phyloP scores from a whole-genome alignment of 2,888 invertebrate species.

The Pollenia amentaria region DNA sequence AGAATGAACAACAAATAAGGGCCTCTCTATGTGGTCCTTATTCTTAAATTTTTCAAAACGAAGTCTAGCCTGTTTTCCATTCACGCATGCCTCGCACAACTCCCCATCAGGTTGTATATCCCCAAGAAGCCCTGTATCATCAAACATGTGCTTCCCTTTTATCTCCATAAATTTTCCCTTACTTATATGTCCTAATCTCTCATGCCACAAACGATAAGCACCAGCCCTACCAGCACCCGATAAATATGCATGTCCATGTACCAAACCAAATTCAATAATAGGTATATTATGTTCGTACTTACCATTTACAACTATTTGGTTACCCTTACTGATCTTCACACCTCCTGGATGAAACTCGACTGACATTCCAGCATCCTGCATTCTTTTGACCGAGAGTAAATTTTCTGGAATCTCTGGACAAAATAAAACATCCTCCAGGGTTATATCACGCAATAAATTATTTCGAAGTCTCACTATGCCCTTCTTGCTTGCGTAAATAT shows the following conservation, averaged over 20 bases:
- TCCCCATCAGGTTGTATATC: conserved; percentile 64
- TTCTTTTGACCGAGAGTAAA: conserved; percentile 67
- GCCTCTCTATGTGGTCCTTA: conserved; percentile 76
- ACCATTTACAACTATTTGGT: background rate
- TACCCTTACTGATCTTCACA: background rate
- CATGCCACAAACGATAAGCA: no score
- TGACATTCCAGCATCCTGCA: conserved; percentile 78
- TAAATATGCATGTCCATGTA: conserved; percentile 24
- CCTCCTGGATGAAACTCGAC: no score
- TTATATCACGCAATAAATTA: conserved; percentile 73
- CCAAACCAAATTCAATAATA: conserved; percentile 54
- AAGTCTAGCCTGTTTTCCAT: conserved; percentile 74
- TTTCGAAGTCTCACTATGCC: conserved; percentile 77
- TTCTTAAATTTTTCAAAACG: conserved; percentile 79
- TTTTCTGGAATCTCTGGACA: conserved; percentile 77
- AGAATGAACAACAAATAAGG: conserved; percentile 80
- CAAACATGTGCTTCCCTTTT: conserved; percentile 68
- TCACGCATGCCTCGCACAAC: conserved; percentile 80
- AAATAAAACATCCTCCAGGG: conserved; percentile 76
- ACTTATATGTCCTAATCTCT: no score
- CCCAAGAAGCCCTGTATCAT: conserved; percentile 57
- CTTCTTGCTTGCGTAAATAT: no score
- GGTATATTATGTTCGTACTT: conserved; percentile 50
- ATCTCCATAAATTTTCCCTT: conserved; percentile 72
- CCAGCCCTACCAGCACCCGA: no score